Evolutionary conservation across 1,140 invertebrate species (phyloP), one percentile per base, ranked within the genome.

Genomic region (Hylaeus volcanicus): DNA sequence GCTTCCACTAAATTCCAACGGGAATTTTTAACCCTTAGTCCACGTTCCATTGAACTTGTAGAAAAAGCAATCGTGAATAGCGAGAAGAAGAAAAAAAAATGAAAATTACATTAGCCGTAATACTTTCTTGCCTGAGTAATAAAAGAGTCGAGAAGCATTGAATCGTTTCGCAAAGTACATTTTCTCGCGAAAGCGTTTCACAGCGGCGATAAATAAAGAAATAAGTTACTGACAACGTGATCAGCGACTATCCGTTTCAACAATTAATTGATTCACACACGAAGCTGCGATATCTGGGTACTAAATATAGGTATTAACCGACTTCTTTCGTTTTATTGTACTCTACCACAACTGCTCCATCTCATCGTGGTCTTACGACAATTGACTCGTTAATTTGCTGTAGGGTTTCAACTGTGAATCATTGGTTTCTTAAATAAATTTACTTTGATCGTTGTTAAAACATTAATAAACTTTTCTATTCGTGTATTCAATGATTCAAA

Each of bases 181-280:
- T 75, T 75, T 75, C 48, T 71, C 8, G 37, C 15, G 48, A 14
- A 51, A 77, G 15, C n/a, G 68, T 61, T 15, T 78, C 45, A 12
- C 71, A 63, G 64, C 37, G 37, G 58, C 6, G 76, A 78, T 71
- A 63, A 71, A 53, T 63, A 43, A 71, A 78, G 43, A 53, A 70
- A 63, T 63, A 45, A 78, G 3, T 55, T 26, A 37, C 12, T 11
- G 69, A 79, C 63, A 72, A 64, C 48, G 26, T 43, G 15, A 15
- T 5, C 14, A 5, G 37, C 56, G 37, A 61, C 66, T 63, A 71
- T 71, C 39, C 45, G 64, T 37, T 79, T 48, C 64, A 79, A 64
- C 58, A 79, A 72, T 72, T 71, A 72, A 39, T 71, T 64, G n/a
- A 71, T 64, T 78, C 51, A 53, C 51, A 45, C 45, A 15, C 3